These are phyloP conservation scores for Heteractis magnifica DNA, from an alignment of 92 coral and sea anemone genomes.

Conservation along the genomic window DNA sequence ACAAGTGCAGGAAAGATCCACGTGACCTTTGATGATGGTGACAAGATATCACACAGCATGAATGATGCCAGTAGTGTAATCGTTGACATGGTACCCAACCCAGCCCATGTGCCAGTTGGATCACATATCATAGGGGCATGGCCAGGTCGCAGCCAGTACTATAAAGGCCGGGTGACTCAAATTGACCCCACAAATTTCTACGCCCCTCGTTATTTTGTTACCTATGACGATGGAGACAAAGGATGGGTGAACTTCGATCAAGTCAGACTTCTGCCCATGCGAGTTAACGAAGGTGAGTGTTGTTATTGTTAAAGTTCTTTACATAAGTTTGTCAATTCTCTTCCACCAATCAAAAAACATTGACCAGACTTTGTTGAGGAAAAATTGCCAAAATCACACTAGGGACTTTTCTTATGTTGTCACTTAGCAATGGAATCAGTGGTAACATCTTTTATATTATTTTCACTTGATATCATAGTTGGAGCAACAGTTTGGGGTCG, in stretches of 20 bases:
- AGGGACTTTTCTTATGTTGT: too few species aligned
- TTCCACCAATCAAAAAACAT: neutral
- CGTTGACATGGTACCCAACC: constrained; percentile 44
- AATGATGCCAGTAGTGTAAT: constrained; percentile 55
- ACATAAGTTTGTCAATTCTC: neutral
- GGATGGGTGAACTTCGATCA: constrained; percentile 58
- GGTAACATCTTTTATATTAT: neutral
- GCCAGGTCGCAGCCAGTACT: constrained; percentile 33
- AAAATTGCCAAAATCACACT: too few species aligned
- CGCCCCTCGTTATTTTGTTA: constrained; percentile 50
- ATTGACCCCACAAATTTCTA: constrained; percentile 40
- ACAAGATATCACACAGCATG: constrained; percentile 52
- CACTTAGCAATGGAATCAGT: neutral
- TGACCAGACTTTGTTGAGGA: too few species aligned
- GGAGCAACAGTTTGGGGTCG: constrained; percentile 57
- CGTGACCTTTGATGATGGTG: constrained; percentile 64
- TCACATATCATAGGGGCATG: constrained; percentile 53
- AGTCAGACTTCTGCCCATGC: constrained; percentile 49
- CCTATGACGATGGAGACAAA: constrained; percentile 62
- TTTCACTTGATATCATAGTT: constrained; percentile 21
- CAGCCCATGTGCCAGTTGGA: constrained; percentile 52
- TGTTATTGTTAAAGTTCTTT: neutral
- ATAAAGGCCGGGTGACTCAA: constrained; percentile 52
- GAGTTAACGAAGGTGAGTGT: constrained; percentile 42
- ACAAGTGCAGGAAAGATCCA: constrained; percentile 44